These are phyloP conservation scores for Chelonus insularis DNA, from an alignment of 1,140 invertebrate species.

Conservation along the genomic window DNA sequence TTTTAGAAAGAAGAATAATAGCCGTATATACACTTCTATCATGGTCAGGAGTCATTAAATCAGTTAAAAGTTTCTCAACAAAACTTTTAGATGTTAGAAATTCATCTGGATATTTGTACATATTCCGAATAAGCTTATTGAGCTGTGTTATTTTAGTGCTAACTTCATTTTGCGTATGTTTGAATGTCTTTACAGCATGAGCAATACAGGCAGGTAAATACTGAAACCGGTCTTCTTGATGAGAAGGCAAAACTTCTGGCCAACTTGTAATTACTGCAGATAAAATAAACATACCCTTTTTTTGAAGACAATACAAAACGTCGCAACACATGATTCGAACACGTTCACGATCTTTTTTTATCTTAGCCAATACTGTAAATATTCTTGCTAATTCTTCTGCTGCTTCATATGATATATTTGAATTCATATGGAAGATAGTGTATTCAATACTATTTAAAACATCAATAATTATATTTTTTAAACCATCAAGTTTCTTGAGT, in stretches of 20 bases:
- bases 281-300: constrained; percentile 39
- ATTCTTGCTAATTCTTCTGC: constrained; percentile 41
- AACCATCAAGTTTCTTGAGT: constrained; percentile 37
- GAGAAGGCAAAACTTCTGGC: constrained; percentile 51
- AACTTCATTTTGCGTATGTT: constrained; percentile 32
- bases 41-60: constrained; percentile 36
- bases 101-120: constrained; percentile 43
- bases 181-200: constrained; percentile 31
- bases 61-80: constrained; percentile 33
- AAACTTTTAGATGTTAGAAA: constrained; percentile 23
- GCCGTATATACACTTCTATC: constrained; percentile 34
- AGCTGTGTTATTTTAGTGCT: no score
- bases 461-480: constrained; percentile 32
- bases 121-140: constrained; percentile 29
- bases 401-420: neutral
- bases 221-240: constrained; percentile 37
- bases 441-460: constrained; percentile 44
- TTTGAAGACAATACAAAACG: constrained; percentile 46
- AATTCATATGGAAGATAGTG: constrained; percentile 39
- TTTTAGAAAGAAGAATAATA: constrained; percentile 48
- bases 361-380: constrained; percentile 41
- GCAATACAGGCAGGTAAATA: constrained; percentile 44
- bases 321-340: constrained; percentile 51
- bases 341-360: constrained; percentile 51
- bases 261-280: constrained; percentile 44